These are phyloP conservation scores for Crax fasciolata DNA, from an alignment of 2,797 vertebrate species.

Conservation along the genomic window DNA sequence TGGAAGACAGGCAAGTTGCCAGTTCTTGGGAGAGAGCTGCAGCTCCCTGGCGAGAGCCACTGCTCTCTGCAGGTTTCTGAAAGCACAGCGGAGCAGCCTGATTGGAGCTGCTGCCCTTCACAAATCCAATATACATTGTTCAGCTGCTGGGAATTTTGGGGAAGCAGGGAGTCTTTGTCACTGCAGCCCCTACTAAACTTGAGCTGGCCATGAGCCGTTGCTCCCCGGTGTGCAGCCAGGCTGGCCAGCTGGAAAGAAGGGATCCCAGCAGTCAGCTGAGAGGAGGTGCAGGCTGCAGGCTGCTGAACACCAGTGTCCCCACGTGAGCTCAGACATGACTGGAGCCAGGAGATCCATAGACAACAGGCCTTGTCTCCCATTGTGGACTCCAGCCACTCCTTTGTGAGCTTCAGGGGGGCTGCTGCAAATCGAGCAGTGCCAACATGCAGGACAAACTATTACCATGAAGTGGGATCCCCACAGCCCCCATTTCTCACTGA, in stretches of 20 bases:
- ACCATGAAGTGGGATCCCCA: neutral
- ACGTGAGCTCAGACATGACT: neutral
- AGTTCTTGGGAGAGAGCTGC: neutral
- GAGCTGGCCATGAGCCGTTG: rapidly evolving
- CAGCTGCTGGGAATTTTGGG: neutral
- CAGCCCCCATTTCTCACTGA: neutral
- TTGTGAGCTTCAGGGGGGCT: neutral
- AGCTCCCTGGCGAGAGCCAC: neutral
- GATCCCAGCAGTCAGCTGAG: neutral
- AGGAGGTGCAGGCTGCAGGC: neutral
- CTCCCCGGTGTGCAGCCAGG: rapidly evolving
- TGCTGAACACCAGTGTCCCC: neutral
- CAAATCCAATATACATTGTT: neutral
- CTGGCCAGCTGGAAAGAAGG: neutral
- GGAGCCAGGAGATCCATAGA: neutral
- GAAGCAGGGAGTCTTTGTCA: neutral
- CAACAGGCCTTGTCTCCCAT: neutral
- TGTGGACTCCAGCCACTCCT: neutral
- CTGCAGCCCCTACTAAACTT: neutral
- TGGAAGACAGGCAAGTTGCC: constrained; percentile 9
- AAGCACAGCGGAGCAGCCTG: neutral
- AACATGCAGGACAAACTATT: neutral
- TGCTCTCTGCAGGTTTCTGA: neutral
- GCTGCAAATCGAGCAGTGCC: neutral
- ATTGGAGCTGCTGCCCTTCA: neutral